Evolutionary conservation across 1,140 invertebrate species (phyloP), one percentile per base, ranked within the genome.

Genomic region (Drosophila lini): DNA sequence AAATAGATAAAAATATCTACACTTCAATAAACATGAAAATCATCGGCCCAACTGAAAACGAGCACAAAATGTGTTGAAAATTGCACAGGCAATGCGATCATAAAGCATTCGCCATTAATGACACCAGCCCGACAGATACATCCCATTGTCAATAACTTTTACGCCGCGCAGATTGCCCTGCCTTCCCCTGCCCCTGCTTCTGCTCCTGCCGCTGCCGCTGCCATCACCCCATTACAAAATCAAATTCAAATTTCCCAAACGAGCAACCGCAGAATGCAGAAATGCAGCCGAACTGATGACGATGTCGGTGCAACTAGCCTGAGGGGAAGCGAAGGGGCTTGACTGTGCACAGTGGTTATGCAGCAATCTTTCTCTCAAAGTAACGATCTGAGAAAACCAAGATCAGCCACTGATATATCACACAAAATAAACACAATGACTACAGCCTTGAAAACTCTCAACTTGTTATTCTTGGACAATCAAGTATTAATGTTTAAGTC

Each of bases 91-190:
- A 90, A 85, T 90, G 85, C 68, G 89, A 91, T 91, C 89, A 91
- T 91, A 91, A 91, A 91, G 89, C 89, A 91, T 91, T 91, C 89
- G 81, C 89, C 81, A 91, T 91, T 91, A 91, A 91, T 91, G 89
- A 91, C 89, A 91, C 85, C 69, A 59, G 67, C 81, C 84, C 89
- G 89, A 91, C 89, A 91, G 89, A 91, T 90, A 91, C 89, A 91
- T 91, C 89, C 89, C 89, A 91, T 91, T 91, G 89, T 91, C 89
- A 91, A 91, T 91, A 91, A 84, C 79, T 88, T 88, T 88, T 89
- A 81, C 84, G 84, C 84, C 67, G 73, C 77, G 69, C 84, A 88
- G 83, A 89, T 88, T 88, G 83, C 83, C 75, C 58, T 56, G 36
- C 25, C 59, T 19, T 5, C 15, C 6, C 36, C 11, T 8, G 25